These are phyloP conservation scores for Xenopus tropicalis DNA, from an alignment of 2,113 vertebrate species.

Conservation along the genomic window UCB_Xtro_10.0 CM004448.2:120247501-120248000, in stretches of 20 bases:
- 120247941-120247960: constrained; percentile 16
- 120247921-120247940: not conserved
- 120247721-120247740: constrained; percentile 21
- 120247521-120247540: constrained; percentile 28
- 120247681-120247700: constrained; percentile 8
- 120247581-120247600: not conserved
- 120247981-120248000: no score
- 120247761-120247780: constrained; percentile 41
- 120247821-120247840: constrained; percentile 38
- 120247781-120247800: constrained; percentile 35
- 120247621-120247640: not conserved
- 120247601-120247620: not conserved
- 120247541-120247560: not conserved
- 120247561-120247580: not conserved
- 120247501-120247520: constrained; percentile 15
- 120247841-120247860: constrained; percentile 41
- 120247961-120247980: not conserved
- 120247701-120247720: constrained; percentile 10
- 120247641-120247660: not conserved
- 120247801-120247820: constrained; percentile 32
- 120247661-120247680: not conserved
- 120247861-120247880: constrained; percentile 25
- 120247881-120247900: constrained; percentile 13
- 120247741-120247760: constrained; percentile 24
- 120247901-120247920: constrained; percentile 27